Evolutionary conservation across 1,140 invertebrate genomes (phyloP), one percentile per base, ranked within the genome.

Genomic region (Drosophila micromelanica): DNA sequence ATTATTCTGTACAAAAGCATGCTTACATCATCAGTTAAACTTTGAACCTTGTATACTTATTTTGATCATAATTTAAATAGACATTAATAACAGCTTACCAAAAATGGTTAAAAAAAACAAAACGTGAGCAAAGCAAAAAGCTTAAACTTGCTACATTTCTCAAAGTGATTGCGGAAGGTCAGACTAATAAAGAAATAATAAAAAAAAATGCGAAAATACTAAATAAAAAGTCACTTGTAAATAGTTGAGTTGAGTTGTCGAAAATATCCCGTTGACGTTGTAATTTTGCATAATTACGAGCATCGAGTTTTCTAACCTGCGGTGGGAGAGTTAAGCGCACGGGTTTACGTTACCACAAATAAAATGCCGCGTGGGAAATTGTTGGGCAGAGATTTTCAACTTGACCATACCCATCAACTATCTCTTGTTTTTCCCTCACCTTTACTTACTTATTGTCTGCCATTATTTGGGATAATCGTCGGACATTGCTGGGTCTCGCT

Each of bases 231-330:
- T 32, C 17, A 52, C 5, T 35, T 9, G n/a, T 8, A 3, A 56
- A 48, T n/a, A n/a, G n/a, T n/a, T n/a, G n/a, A n/a, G n/a, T n/a
- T n/a, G n/a, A n/a, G n/a, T n/a, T n/a, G n/a, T n/a, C n/a, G 51
- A 63, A 60, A 76, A 80, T 57, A 64, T 76, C 65, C 54, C 65
- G 72, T 89, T 89, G 78, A 87, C 78, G 76, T 76, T 67, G 72
- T 82, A 86, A 87, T 86, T 87, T 86, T 73, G 61, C 63, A 76
- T 79, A 76, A 87, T 79, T 76, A 79, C 72, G 46, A 57, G 46
- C 40, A 35, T 40, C 17, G 42, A 32, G 23, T 46, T 62, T 62
- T 48, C 35, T 63, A 40, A 49, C 49, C 42, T 7, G 17, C n/a
- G 51, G 52, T 15, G 32, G 12, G 12, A 20, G 15, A 27, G 30